Evolutionary conservation across 2,888 invertebrate species (phyloP).

Genomic region (Cyrtodaria siliqua): DNA sequence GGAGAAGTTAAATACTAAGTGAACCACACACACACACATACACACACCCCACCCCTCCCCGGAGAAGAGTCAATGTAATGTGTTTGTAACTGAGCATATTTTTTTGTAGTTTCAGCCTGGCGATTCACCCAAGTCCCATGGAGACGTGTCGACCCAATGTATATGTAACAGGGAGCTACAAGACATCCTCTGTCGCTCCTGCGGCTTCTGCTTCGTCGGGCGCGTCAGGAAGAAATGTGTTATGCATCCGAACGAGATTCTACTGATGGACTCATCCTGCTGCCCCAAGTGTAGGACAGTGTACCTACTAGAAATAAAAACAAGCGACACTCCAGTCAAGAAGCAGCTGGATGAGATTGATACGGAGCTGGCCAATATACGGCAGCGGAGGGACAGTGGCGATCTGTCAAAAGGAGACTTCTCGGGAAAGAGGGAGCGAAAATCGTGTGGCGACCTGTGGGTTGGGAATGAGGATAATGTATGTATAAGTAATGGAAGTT

Average conservation of each 20-base stretch:
- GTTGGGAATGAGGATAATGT: slow-evolving; percentile 1
- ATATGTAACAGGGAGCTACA: slow-evolving; percentile 71
- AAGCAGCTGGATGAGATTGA: slow-evolving; percentile 1
- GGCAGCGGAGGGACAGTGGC: slow-evolving; percentile 1
- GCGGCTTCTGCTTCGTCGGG: slow-evolving; percentile 73
- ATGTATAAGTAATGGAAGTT: too few relatives aligned
- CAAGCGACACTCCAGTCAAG: slow-evolving; percentile 8
- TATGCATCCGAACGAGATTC: slow-evolving; percentile 72
- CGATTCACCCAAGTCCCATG: neutral
- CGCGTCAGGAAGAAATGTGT: slow-evolving; percentile 67
- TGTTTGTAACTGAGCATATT: too few relatives aligned
- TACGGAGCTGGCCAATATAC: slow-evolving; percentile 3
- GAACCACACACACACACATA: too few relatives aligned
- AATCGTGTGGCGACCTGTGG: neutral
- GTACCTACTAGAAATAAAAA: slow-evolving; percentile 61
- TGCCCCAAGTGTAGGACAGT: slow-evolving; percentile 72
- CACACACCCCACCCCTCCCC: too few relatives aligned
- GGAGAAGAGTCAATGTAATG: too few relatives aligned
- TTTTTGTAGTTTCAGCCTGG: too few relatives aligned
- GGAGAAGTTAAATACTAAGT: too few relatives aligned
- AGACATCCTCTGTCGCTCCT: slow-evolving; percentile 72
- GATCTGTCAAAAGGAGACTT: neutral
- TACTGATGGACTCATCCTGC: slow-evolving; percentile 73
- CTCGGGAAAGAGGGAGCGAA: neutral
- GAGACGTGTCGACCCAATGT: slow-evolving; percentile 36